Percentiles rank a stretch among this genome's conserved stretches.
phyloP scores from a whole-genome alignment of 2,797 vertebrate genomes.

The Anguilla pacifica region DNA sequence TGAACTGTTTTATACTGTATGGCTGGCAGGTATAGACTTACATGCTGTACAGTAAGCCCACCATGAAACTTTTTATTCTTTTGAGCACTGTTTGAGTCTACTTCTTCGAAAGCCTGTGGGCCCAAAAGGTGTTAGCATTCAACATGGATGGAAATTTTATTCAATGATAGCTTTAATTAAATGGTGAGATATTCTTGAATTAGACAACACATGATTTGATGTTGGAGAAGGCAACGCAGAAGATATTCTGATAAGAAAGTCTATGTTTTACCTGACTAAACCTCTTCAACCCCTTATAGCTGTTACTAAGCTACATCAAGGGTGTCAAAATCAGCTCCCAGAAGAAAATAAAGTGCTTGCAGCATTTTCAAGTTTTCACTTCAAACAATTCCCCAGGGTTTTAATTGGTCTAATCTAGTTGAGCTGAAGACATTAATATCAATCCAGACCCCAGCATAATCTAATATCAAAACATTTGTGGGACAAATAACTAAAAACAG shows the following conservation, averaged over 20 bases:
- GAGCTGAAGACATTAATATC: slow-evolving; percentile 10
- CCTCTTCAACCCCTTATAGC: not conserved
- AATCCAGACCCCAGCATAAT: not conserved
- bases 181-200: slow-evolving; percentile 39
- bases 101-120: not conserved
- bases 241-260: not conserved
- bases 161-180: slow-evolving; percentile 46
- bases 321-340: slow-evolving; percentile 12
- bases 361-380: not conserved
- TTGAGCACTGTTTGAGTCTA: not conserved
- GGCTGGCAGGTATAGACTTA: slow-evolving; percentile 34
- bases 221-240: not conserved
- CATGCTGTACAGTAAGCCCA: not conserved
- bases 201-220: slow-evolving; percentile 2
- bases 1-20: slow-evolving; percentile 62
- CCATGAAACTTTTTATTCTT: slow-evolving; percentile 13
- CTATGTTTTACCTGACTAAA: not conserved
- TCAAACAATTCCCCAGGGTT: slow-evolving; percentile 1
- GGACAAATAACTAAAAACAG: slow-evolving; percentile 11
- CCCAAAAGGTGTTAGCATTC: not conserved
- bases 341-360: not conserved
- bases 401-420: not conserved
- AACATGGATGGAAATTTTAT: slow-evolving; percentile 37
- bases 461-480: not conserved
- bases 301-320: slow-evolving; percentile 1